A percentile compares a stretch with the other conserved stretches of the same genome.
Conservation (phyloP, 2,113 vertebrate species). For the Heteronetta atricapilla region DNA sequence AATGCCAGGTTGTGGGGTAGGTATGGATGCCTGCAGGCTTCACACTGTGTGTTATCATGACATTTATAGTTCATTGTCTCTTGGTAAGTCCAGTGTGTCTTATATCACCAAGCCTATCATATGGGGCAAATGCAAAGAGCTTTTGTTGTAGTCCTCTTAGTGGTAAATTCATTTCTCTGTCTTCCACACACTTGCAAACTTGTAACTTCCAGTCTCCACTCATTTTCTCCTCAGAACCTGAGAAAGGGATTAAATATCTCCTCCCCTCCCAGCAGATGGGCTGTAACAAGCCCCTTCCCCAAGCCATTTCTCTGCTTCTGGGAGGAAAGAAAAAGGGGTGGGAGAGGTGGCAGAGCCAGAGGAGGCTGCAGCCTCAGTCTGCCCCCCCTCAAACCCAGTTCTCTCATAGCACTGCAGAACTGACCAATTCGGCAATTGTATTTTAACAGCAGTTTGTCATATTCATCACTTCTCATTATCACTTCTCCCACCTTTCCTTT, state of each 20-base stretch:
- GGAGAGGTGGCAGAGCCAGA: background rate
- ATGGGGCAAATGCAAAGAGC: background rate
- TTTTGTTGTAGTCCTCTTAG: background rate
- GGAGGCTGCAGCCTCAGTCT: background rate
- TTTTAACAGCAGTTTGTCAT: background rate
- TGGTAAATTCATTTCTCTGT: background rate
- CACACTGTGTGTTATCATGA: background rate
- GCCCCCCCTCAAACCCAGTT: background rate
- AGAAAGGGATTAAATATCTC: background rate
- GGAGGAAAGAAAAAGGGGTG: background rate
- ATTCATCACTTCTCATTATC: background rate
- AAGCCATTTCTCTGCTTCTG: fast-evolving
- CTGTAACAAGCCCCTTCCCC: background rate
- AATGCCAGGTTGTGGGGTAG: background rate
- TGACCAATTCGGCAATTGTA: background rate
- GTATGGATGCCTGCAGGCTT: background rate
- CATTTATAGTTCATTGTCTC: background rate
- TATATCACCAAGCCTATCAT: background rate
- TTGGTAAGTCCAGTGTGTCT: background rate
- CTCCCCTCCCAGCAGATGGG: background rate
- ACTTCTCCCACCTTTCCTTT: background rate
- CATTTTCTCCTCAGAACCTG: background rate
- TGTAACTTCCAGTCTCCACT: background rate
- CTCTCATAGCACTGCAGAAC: background rate
- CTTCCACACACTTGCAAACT: background rate